phyloP scores from a whole-genome alignment of 2,888 invertebrate species.

The Melanophora roralis region DNA sequence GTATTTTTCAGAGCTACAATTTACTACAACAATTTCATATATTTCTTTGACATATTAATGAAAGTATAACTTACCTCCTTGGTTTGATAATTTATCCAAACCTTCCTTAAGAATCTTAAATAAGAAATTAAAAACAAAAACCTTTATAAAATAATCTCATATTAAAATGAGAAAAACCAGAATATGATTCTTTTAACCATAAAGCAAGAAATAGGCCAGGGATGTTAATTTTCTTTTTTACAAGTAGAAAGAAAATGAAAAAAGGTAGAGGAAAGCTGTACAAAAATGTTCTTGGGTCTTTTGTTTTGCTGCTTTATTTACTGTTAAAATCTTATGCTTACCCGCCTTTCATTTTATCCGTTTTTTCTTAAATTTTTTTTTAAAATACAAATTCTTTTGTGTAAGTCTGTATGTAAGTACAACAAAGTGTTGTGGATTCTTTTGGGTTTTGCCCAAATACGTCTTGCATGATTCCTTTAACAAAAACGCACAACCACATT shows the following conservation, averaged over 20 bases:
- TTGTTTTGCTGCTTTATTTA: background rate
- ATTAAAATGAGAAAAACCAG: background rate
- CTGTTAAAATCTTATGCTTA: slow-evolving; percentile 13
- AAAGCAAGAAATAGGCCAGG: slow-evolving; percentile 51
- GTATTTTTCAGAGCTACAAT: no score
- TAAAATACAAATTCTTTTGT: background rate
- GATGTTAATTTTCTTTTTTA: slow-evolving; percentile 45
- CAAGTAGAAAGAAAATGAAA: background rate
- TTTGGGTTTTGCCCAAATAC: slow-evolving; percentile 20
- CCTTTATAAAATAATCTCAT: background rate
- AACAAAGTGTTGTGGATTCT: slow-evolving; percentile 18
- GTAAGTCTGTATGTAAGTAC: background rate
- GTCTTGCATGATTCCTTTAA: slow-evolving; percentile 12
- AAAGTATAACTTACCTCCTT: background rate
- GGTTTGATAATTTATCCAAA: background rate
- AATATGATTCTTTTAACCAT: slow-evolving; percentile 35
- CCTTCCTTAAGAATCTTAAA: background rate
- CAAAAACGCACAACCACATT: background rate
- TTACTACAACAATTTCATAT: no score
- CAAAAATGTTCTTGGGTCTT: slow-evolving; percentile 5
- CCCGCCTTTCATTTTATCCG: slow-evolving; percentile 40
- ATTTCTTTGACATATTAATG: background rate
- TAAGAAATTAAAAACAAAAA: background rate
- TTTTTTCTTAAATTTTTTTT: background rate
- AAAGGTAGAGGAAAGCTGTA: slow-evolving; percentile 9